phyloP scores from a whole-genome alignment of 2,113 vertebrate genomes.

The Lagopus muta region DNA sequence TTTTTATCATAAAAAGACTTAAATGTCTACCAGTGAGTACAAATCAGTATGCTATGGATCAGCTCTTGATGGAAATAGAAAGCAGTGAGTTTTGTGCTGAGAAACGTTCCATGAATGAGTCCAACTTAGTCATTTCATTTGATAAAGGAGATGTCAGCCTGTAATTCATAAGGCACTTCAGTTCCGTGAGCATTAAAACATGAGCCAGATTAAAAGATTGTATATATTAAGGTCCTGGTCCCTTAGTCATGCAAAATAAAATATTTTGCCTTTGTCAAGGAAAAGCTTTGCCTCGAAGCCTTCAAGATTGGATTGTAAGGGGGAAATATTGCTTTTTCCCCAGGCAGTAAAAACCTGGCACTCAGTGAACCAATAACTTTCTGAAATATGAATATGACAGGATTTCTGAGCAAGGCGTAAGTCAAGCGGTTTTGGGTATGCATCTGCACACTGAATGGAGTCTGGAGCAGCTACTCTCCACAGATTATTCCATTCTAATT shows the following conservation, averaged over 20 bases:
- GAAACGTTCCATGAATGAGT: conserved; percentile 10
- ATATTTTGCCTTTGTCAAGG: conserved; percentile 28
- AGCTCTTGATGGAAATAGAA: conserved; percentile 12
- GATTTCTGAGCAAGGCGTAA: not conserved
- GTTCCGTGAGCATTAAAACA: conserved; percentile 2
- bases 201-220: conserved; percentile 11
- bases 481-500: not conserved
- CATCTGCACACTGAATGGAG: not conserved
- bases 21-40: not conserved
- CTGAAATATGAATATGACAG: not conserved
- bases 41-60: not conserved
- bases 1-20: not conserved
- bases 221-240: not conserved
- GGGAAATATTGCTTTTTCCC: conserved; percentile 10
- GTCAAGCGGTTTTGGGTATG: not conserved
- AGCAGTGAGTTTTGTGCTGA: not conserved
- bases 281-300: not conserved
- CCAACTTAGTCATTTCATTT: not conserved
- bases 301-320: not conserved
- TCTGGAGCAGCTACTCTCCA: not conserved
- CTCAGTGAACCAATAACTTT: not conserved
- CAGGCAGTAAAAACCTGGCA: not conserved
- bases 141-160: conserved; percentile 1
- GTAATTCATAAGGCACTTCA: conserved; percentile 34
- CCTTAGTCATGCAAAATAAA: conserved; percentile 16